A percentile compares a stretch with the other conserved stretches of the same genome.
phyloP scores from a whole-genome alignment of 2,888 invertebrate genomes.

The Mimachlamys varia region DNA sequence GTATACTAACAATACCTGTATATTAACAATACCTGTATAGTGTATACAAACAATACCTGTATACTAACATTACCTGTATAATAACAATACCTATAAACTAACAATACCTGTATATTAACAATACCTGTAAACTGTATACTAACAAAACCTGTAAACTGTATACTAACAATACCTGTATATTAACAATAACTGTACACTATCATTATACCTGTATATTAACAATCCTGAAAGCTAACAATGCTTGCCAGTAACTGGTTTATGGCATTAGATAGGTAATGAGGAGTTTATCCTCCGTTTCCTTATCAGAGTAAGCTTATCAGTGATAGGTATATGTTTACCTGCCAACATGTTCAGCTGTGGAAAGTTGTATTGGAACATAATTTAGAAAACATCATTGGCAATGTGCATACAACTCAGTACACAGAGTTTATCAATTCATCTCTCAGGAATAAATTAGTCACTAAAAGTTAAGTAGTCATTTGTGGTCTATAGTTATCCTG shows the following conservation, averaged over 20 bases:
- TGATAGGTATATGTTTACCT: neutral
- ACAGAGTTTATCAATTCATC: constrained; percentile 8
- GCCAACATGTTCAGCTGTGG: neutral
- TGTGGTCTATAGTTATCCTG: neutral
- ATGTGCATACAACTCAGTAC: neutral
- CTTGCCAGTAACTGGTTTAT: neutral
- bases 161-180: neutral
- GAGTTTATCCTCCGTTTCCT: neutral
- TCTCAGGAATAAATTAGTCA: constrained; percentile 13
- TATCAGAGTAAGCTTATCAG: neutral
- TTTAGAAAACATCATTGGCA: neutral
- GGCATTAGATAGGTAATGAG: neutral
- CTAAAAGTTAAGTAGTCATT: constrained; percentile 1
- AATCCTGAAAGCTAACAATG: neutral
- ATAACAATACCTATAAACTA: neutral
- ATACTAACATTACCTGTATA: neutral
- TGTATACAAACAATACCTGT: neutral
- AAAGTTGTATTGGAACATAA: neutral
- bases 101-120: too few relatives aligned
- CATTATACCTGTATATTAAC: neutral
- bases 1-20: neutral
- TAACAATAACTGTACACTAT: neutral
- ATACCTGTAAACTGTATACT: neutral
- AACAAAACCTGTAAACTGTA: neutral
- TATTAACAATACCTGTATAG: neutral